Evolutionary conservation across 2,113 vertebrate species (phyloP).

Genomic region (Pteronura brasiliensis): DNA sequence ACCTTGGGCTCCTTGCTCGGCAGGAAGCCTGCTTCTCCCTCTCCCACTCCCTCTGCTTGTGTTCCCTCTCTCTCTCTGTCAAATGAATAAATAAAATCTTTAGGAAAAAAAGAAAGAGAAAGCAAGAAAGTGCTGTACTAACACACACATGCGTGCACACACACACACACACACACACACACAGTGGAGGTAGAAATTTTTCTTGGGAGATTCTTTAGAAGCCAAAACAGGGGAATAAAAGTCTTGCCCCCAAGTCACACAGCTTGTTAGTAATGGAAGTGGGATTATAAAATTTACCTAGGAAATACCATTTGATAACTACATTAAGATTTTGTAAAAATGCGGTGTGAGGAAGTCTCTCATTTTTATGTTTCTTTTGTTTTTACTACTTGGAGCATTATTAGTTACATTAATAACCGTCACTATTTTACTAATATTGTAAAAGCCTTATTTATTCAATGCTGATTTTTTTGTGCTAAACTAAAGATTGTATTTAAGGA

Average conservation of each 20-base stretch:
- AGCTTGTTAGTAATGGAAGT: background rate
- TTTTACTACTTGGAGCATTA: background rate
- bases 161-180: background rate
- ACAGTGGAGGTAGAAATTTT: background rate
- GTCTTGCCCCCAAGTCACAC: background rate
- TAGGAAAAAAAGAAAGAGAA: too few species aligned
- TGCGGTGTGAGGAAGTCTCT: background rate
- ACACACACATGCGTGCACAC: background rate
- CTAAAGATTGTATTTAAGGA: background rate
- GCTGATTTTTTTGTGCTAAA: background rate
- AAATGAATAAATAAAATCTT: too few species aligned
- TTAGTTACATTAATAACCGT: background rate
- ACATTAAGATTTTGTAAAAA: background rate
- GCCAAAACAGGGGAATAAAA: background rate
- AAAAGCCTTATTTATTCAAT: background rate
- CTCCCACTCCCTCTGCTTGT: too few species aligned
- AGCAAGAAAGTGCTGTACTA: background rate
- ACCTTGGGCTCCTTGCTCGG: too few species aligned
- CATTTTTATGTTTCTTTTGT: background rate
- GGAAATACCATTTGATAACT: background rate
- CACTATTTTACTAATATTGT: background rate
- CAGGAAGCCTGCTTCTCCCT: too few species aligned
- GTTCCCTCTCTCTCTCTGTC: too few species aligned
- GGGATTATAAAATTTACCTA: background rate
- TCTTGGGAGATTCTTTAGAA: background rate